Conservation (phyloP, 2,888 invertebrate species). For the Xestia sexstrigata region DNA sequence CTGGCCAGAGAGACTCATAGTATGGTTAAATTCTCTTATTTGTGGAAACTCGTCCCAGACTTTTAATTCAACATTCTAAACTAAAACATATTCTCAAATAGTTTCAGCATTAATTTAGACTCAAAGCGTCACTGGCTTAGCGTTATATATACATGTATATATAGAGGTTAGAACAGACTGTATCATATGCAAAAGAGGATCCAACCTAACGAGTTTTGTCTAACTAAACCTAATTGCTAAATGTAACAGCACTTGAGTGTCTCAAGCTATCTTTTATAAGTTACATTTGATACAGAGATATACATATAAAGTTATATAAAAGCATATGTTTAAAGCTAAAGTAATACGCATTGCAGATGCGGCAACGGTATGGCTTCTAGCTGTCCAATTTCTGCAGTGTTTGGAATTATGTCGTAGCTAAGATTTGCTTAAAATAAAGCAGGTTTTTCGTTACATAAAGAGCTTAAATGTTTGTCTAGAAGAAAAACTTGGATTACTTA, state of each 20-base stretch:
- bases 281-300: slow-evolving; percentile 49
- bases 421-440: slow-evolving; percentile 52
- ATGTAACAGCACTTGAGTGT: slow-evolving; percentile 29
- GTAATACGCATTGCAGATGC: slow-evolving; percentile 77
- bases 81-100: slow-evolving; percentile 33
- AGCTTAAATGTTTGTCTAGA: slow-evolving; percentile 50
- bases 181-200: slow-evolving; percentile 52
- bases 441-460: slow-evolving; percentile 42
- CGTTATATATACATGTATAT: slow-evolving; percentile 34
- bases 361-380: slow-evolving; percentile 60
- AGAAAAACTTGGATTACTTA: slow-evolving; percentile 42
- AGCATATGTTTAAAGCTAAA: slow-evolving; percentile 62
- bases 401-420: slow-evolving; percentile 55
- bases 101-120: slow-evolving; percentile 25
- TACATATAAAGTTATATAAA: slow-evolving; percentile 44
- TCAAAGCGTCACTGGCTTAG: slow-evolving; percentile 24
- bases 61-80: neutral
- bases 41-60: neutral
- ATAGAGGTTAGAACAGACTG: slow-evolving; percentile 21
- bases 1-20: neutral
- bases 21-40: neutral
- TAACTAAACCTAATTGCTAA: slow-evolving; percentile 51
- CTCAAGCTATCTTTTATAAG: slow-evolving; percentile 46
- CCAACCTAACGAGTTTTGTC: slow-evolving; percentile 43
- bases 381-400: slow-evolving; percentile 61